A percentile compares a stretch with the other conserved stretches of the same genome.
Evolutionary conservation across 2,113 vertebrate genomes (phyloP).

Genomic region (Neolamprologus cancellatus): DNA sequence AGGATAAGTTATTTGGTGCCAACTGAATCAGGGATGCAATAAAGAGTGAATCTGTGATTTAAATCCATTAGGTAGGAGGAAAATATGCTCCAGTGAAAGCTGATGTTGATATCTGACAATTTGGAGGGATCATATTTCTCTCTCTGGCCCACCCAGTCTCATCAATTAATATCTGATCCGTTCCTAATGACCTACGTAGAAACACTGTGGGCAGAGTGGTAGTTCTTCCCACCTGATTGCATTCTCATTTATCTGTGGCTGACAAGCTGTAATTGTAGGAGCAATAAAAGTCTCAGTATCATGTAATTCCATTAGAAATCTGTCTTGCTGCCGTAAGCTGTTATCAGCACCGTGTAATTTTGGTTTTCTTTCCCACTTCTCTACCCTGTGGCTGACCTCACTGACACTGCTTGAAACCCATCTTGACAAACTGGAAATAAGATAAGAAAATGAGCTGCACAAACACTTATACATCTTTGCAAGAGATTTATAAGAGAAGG

Average conservation of each 20-base stretch:
- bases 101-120: background rate
- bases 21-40: background rate
- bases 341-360: conserved; percentile 46
- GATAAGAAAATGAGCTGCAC: background rate
- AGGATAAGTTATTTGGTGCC: background rate
- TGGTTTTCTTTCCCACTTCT: conserved; percentile 13
- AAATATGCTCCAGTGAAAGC: background rate
- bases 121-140: background rate
- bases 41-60: background rate
- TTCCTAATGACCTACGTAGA: background rate
- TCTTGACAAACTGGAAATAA: background rate
- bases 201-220: background rate
- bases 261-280: conserved; percentile 54
- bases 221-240: conserved; percentile 20
- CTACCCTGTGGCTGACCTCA: background rate
- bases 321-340: background rate
- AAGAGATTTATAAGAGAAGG: background rate
- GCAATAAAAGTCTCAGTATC: conserved; percentile 57
- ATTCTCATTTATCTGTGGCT: conserved; percentile 23
- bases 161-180: background rate
- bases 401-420: background rate
- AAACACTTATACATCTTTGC: background rate
- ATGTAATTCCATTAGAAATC: conserved; percentile 61
- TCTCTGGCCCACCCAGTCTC: background rate
- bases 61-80: background rate